Conservation (phyloP, 1,140 invertebrate species). For the Aplysia californica region DNA sequence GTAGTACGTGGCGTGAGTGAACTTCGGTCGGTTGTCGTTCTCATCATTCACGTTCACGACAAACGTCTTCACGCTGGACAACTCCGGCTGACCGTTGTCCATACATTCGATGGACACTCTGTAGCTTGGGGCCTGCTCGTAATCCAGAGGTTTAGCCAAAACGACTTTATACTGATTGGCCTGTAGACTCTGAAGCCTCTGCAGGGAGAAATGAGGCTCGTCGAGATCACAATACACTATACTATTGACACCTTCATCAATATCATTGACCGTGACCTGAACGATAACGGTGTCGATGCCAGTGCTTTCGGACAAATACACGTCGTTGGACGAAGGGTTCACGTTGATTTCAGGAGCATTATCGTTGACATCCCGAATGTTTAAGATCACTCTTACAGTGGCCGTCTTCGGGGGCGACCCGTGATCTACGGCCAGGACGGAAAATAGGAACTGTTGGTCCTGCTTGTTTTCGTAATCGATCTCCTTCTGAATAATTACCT, state of each 20-base stretch:
- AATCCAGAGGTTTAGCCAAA: slow-evolving; percentile 36
- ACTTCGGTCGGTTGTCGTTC: slow-evolving; percentile 94
- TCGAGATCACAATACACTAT: slow-evolving; percentile 49
- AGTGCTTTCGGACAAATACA: slow-evolving; percentile 43
- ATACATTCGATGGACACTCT: slow-evolving; percentile 68
- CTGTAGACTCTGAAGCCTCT: not conserved
- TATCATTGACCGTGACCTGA: slow-evolving; percentile 55
- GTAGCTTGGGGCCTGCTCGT: slow-evolving; percentile 46
- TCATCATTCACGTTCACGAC: slow-evolving; percentile 92
- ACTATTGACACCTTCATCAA: slow-evolving; percentile 56
- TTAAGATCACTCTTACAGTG: slow-evolving; percentile 42
- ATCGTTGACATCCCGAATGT: slow-evolving; percentile 56
- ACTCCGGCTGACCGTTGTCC: slow-evolving; percentile 79
- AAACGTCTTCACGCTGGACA: slow-evolving; percentile 84
- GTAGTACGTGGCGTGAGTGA: slow-evolving; percentile 94
- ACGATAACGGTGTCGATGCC: slow-evolving; percentile 51
- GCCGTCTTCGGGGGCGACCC: slow-evolving; percentile 39
- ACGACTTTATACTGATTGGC: slow-evolving; percentile 44
- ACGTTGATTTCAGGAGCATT: slow-evolving; percentile 54
- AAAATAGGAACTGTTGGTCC: slow-evolving; percentile 43
- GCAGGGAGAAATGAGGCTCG: slow-evolving; percentile 38
- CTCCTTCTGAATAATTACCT: slow-evolving; percentile 65
- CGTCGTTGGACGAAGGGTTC: slow-evolving; percentile 44
- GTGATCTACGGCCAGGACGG: slow-evolving; percentile 49
- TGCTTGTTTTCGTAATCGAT: slow-evolving; percentile 81